These are phyloP conservation scores for Melipona quadrifasciata DNA, from an alignment of 1,140 invertebrate genomes.

Conservation along the genomic window DNA sequence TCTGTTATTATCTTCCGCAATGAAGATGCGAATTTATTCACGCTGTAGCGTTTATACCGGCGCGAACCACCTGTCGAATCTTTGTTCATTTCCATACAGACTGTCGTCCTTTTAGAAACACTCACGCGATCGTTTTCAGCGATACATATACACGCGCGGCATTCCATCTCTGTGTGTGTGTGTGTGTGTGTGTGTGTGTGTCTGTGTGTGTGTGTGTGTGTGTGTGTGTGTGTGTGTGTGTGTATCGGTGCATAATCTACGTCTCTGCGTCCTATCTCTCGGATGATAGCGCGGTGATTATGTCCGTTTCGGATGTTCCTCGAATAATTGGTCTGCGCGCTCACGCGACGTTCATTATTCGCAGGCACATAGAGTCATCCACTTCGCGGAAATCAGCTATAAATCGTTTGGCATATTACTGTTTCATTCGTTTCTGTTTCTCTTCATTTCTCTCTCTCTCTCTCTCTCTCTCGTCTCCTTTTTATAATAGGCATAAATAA, in stretches of 20 bases:
- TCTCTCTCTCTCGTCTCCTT: no score
- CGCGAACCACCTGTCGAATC: neutral
- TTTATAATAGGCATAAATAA: neutral
- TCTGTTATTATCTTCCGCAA: no score
- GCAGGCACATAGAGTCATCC: neutral
- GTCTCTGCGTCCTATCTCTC: neutral
- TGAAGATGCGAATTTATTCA: no score
- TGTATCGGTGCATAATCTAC: constrained; percentile 2
- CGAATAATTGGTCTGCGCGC: constrained; percentile 51
- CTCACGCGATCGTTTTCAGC: neutral
- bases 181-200: no score
- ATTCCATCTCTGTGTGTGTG: neutral
- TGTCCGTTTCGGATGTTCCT: constrained; percentile 51
- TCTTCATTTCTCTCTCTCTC: neutral
- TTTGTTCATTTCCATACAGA: neutral
- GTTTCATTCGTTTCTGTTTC: no score
- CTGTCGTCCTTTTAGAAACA: neutral
- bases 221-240: no score
- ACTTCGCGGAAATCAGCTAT: constrained; percentile 22
- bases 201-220: no score
- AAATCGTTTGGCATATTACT: neutral
- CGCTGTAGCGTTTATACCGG: no score
- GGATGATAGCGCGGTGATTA: constrained; percentile 1
- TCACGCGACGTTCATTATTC: constrained; percentile 58
- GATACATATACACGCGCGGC: neutral